Evolutionary conservation across 2,113 vertebrate genomes (phyloP).

Genomic region (Gorsachius goisagi): DNA sequence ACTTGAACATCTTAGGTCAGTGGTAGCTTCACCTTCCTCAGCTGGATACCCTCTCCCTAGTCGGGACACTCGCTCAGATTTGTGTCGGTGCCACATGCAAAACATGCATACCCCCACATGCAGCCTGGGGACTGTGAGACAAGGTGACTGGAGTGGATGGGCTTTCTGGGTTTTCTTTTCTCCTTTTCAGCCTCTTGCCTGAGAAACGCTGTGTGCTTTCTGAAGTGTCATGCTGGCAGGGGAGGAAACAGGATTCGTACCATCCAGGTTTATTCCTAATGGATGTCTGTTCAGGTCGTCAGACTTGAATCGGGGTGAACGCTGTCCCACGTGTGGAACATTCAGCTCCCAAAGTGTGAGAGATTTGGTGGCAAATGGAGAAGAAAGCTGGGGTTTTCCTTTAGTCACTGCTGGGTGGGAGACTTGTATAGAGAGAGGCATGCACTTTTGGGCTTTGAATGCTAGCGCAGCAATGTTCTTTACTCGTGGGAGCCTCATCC

Average conservation of each 20-base stretch:
- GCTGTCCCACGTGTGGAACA: background rate
- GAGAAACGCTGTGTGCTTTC: background rate
- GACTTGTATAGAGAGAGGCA: background rate
- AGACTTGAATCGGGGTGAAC: background rate
- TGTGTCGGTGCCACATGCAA: background rate
- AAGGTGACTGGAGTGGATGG: background rate
- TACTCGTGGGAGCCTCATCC: background rate
- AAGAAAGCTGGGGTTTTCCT: background rate
- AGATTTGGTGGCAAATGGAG: background rate
- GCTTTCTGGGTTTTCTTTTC: background rate
- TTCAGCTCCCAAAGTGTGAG: background rate
- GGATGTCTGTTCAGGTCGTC: background rate
- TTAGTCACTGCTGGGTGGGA: background rate
- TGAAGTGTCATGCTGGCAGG: background rate
- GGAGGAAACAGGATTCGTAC: background rate
- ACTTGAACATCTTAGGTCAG: accelerated
- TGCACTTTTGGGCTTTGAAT: background rate
- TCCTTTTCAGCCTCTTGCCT: background rate
- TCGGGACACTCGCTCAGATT: accelerated
- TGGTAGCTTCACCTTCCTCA: background rate
- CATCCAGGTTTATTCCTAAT: background rate
- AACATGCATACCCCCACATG: background rate
- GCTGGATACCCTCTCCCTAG: background rate
- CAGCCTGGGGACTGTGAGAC: background rate
- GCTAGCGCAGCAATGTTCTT: background rate